Evolutionary conservation across 2,797 vertebrate species (phyloP), one percentile per base, ranked within the genome.

Genomic region (Pseudopleuronectes americanus): DNA sequence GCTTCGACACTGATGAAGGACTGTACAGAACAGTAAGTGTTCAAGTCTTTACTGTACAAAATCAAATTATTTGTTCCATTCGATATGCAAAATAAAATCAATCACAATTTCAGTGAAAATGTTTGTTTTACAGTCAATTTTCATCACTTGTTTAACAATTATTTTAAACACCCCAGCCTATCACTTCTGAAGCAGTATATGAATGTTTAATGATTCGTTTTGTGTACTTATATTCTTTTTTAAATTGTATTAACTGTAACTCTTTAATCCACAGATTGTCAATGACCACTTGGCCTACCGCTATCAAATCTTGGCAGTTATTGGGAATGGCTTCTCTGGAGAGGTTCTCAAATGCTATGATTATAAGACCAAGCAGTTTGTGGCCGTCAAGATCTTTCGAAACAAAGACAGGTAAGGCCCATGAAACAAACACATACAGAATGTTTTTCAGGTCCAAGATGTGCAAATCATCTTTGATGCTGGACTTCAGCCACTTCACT

Each of bases 261-360:
- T 16, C 6, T 81, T 69, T 57, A 62, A 54, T 70, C 17, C 75
- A 26, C 82, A 96, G 96, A 93, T 96, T 69, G 84, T 95, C 26
- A 92, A 94, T 28, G 96, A 96, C 73, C 96, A 96, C 66, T 92
- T 96, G 67, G 93, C 93, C 3, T 96, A 95, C 57, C 94, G 94
- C 69, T 96, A 94, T 0, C 95, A 96, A 80, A 92, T 96, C 43
- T 65, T 96, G 84, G 93, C 95, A 73, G 89, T 95, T 64, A 94
- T 96, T 48, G 95, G 96, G 8, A 95, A 94, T 80, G 95, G 96
- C 24, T 95, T 94, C 0, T 96, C 95, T 79, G 95, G 95, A 58
- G 95, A 96, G 74, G 95, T 96, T 74, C 92, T 94, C 62, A 96
- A 95, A 84, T 96, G 96, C 82, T 80, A 95, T 90, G 95, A 96